Percentiles rank a stretch among this genome's conserved stretches.
These are phyloP conservation scores for Habropoda laboriosa DNA, from an alignment of 1,140 invertebrate species.

Conservation along the genomic window DNA sequence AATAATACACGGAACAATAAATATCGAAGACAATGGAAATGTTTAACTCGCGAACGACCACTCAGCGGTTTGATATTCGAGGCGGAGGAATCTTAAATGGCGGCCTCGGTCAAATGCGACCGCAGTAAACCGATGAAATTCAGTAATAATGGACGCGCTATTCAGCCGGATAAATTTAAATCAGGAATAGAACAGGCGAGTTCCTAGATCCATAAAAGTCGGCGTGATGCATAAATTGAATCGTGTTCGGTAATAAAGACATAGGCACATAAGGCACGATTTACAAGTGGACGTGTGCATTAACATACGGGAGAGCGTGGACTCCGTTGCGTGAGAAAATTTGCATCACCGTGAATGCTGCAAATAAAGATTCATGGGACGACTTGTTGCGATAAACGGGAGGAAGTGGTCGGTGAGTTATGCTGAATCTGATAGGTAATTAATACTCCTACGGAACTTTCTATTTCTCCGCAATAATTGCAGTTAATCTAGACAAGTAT, in stretches of 20 bases:
- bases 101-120: neutral
- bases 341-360: neutral
- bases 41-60: neutral
- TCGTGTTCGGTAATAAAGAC: conserved; percentile 3
- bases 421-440: too few species aligned
- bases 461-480: too few species aligned
- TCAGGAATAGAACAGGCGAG: conserved; percentile 10
- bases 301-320: neutral
- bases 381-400: neutral
- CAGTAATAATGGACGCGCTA: neutral
- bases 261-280: neutral
- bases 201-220: neutral
- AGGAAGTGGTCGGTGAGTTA: too few species aligned
- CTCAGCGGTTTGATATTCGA: neutral
- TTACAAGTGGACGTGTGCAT: neutral
- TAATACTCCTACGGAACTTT: too few species aligned
- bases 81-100: neutral
- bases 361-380: neutral
- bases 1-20: neutral
- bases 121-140: neutral
- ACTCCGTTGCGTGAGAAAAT: neutral
- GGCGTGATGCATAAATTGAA: conserved; percentile 11
- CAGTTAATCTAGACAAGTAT: too few species aligned
- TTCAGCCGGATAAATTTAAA: neutral
- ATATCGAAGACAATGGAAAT: neutral